phyloP scores from a whole-genome alignment of 2,888 invertebrate species.

The Oscheius sp. region DNA sequence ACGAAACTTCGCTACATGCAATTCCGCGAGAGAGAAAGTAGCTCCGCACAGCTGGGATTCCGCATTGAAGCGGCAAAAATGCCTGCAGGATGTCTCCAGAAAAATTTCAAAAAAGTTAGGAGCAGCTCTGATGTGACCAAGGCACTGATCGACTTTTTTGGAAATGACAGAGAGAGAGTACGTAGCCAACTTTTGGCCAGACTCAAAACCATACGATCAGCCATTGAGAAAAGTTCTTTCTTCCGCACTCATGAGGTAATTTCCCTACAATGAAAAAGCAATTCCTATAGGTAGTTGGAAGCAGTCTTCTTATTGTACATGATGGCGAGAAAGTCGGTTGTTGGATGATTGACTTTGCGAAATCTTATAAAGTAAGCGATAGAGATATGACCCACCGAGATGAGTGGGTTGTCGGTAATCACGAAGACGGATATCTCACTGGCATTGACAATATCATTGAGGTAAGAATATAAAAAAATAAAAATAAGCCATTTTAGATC shows the following conservation, averaged over 20 bases:
- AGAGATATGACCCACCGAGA: conserved; percentile 79
- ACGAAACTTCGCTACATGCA: conserved; percentile 96
- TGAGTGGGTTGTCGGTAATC: conserved; percentile 90
- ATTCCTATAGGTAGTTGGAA: conserved; percentile 81
- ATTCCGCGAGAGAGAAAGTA: conserved; percentile 90
- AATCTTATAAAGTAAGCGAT: conserved; percentile 81
- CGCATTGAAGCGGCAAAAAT: conserved; percentile 90
- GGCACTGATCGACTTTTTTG: conserved; percentile 61
- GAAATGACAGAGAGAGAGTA: conserved; percentile 59
- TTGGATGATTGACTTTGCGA: conserved; percentile 97
- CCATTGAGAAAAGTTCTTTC: conserved; percentile 86
- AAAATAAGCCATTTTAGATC: conserved; percentile 34
- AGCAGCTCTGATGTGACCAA: conserved; percentile 77
- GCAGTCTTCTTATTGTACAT: conserved; percentile 91
- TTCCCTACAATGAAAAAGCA: not conserved
- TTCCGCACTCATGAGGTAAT: conserved; percentile 85
- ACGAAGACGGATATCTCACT: conserved; percentile 91
- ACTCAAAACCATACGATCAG: conserved; percentile 81
- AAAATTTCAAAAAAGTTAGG: conserved; percentile 87
- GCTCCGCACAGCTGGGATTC: conserved; percentile 90
- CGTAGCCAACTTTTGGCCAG: conserved; percentile 80
- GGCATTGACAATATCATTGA: conserved; percentile 89
- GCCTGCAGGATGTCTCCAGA: conserved; percentile 71
- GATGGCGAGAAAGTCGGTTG: conserved; percentile 87
- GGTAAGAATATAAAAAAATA: conserved; percentile 32